Percentiles rank a stretch among this genome's conserved stretches.
These are phyloP conservation scores for Sebastes itinus DNA, from an alignment of 2,797 vertebrate genomes.

Conservation along the genomic window DNA sequence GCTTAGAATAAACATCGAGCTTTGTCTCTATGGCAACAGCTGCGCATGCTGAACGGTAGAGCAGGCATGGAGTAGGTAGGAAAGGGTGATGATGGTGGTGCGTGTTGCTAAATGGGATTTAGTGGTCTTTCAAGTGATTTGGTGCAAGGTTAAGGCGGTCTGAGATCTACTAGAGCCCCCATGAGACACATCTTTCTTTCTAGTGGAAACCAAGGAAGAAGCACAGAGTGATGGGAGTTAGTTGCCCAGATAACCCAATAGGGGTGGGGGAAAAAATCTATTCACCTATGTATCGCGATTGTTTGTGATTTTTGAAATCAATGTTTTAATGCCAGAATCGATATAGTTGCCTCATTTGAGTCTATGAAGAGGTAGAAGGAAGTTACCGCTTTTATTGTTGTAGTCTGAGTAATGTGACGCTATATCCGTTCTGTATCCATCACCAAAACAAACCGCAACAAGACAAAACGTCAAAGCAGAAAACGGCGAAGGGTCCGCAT, in stretches of 20 bases:
- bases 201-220: neutral
- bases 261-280: too few species aligned
- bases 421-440: too few species aligned
- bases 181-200: neutral
- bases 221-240: neutral
- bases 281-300: too few species aligned
- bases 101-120: constrained; percentile 26
- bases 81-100: neutral
- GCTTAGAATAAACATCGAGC: constrained; percentile 81
- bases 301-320: too few species aligned
- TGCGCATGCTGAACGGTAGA: constrained; percentile 45
- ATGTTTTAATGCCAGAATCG: too few species aligned
- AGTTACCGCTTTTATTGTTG: too few species aligned
- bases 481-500: too few species aligned
- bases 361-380: too few species aligned
- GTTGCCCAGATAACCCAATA: neutral
- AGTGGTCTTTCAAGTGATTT: constrained; percentile 17
- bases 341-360: too few species aligned
- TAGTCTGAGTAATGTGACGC: too few species aligned
- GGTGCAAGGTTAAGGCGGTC: neutral
- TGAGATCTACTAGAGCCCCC: neutral
- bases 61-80: constrained; percentile 19
- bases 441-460: too few species aligned
- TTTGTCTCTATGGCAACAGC: constrained; percentile 83
- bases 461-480: too few species aligned